These are phyloP conservation scores for Spinibarbus caldwelli DNA, from an alignment of 2,797 vertebrate species.

Conservation along the genomic window DNA sequence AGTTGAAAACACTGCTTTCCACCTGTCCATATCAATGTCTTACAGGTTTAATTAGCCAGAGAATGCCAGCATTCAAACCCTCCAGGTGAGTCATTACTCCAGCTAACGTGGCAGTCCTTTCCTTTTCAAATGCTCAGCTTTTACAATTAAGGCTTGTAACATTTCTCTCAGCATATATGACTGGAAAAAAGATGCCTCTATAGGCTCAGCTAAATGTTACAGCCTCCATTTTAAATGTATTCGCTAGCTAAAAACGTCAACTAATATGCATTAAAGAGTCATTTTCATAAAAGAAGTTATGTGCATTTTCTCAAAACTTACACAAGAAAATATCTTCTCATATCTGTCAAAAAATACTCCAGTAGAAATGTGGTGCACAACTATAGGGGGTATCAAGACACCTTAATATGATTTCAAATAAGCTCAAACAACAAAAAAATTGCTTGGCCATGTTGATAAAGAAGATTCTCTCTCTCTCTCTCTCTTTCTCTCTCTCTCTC, in stretches of 20 bases:
- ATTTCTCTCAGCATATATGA: background rate
- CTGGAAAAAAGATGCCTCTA: background rate
- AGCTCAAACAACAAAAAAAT: background rate
- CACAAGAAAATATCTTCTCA: background rate
- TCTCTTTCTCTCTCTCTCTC: no score
- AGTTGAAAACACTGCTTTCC: constrained; percentile 27
- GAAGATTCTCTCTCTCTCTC: no score
- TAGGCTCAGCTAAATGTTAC: background rate
- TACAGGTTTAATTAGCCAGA: constrained; percentile 19
- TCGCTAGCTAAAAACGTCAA: background rate
- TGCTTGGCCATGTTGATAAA: background rate
- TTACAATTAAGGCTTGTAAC: background rate
- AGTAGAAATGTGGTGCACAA: background rate
- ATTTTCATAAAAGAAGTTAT: background rate
- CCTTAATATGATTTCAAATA: background rate
- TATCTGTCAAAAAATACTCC: background rate
- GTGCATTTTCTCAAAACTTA: background rate
- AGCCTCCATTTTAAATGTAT: background rate
- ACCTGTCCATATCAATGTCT: constrained; percentile 21
- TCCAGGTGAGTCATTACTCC: constrained; percentile 25
- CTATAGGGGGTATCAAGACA: background rate
- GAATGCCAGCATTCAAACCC: constrained; percentile 30
- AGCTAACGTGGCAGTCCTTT: constrained; percentile 5
- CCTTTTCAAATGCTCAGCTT: constrained; percentile 24
- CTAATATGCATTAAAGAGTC: background rate